phyloP scores from a whole-genome alignment of 2,113 vertebrate genomes.

The Polypterus senegalus region DNA sequence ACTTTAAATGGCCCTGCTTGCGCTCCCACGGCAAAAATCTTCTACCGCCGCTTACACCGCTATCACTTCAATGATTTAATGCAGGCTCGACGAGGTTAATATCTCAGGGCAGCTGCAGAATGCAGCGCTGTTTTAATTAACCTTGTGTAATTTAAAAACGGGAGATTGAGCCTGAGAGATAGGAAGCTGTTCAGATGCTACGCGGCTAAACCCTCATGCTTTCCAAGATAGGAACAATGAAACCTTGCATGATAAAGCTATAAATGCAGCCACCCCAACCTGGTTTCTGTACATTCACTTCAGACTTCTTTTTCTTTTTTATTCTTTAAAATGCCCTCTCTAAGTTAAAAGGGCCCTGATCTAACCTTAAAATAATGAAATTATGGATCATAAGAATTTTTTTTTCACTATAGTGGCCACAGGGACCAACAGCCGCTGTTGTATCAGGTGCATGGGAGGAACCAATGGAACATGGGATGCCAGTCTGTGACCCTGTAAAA shows the following conservation, averaged over 20 bases:
- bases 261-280: background rate
- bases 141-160: slow-evolving; percentile 62
- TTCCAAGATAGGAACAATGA: background rate
- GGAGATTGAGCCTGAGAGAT: too few relatives aligned
- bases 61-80: slow-evolving; percentile 44
- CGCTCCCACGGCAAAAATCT: slow-evolving; percentile 37
- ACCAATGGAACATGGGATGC: too few relatives aligned
- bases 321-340: too few relatives aligned
- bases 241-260: background rate
- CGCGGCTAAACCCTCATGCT: background rate
- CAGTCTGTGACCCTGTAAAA: too few relatives aligned
- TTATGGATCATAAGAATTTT: too few relatives aligned
- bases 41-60: slow-evolving; percentile 39
- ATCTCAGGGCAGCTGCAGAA: slow-evolving; percentile 49
- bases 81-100: slow-evolving; percentile 44
- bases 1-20: slow-evolving; percentile 54
- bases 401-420: too few relatives aligned
- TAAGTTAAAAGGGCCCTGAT: too few relatives aligned
- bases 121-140: slow-evolving; percentile 70
- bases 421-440: too few relatives aligned
- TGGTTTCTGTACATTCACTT: background rate
- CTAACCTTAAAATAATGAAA: too few relatives aligned
- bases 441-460: too few relatives aligned
- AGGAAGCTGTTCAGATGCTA: background rate
- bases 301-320: too few relatives aligned